Evolutionary conservation across 1,140 invertebrate species (phyloP).

Genomic region (Pseudomyrmex concolor): DNA sequence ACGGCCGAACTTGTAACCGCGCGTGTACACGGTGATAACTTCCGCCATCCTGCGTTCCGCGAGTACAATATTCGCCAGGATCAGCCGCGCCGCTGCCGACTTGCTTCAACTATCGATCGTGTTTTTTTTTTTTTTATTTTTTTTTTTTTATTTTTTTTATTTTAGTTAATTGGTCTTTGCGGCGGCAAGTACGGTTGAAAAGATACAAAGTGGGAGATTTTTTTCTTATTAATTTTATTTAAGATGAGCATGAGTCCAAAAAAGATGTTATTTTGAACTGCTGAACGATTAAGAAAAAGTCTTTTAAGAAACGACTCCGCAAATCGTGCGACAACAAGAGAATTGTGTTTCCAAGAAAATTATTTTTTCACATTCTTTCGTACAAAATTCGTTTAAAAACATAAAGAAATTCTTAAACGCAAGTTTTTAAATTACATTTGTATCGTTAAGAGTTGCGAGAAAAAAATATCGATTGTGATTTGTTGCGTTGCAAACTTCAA

Average conservation of each 20-base stretch:
- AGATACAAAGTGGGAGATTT: background rate
- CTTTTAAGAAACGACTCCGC: too few relatives aligned
- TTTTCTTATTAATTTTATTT: background rate
- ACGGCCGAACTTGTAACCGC: slow-evolving; percentile 57
- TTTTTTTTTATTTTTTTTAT: background rate
- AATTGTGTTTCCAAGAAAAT: too few relatives aligned
- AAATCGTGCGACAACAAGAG: too few relatives aligned
- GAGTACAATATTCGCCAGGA: slow-evolving; percentile 27
- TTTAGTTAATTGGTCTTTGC: slow-evolving; percentile 27
- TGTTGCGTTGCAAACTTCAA: background rate
- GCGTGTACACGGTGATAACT: slow-evolving; percentile 60
- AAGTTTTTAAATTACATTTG: background rate
- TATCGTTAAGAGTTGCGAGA: background rate
- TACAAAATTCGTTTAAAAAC: too few relatives aligned
- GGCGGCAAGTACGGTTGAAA: slow-evolving; percentile 1
- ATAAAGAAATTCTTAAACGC: too few relatives aligned
- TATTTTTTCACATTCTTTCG: too few relatives aligned
- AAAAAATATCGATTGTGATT: background rate
- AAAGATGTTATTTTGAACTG: background rate
- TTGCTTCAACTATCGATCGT: slow-evolving; percentile 9
- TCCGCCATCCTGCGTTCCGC: slow-evolving; percentile 40
- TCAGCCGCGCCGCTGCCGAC: slow-evolving; percentile 24
- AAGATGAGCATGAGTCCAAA: background rate
- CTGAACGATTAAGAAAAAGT: background rate
- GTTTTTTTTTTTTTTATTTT: background rate